Base-by-base conservation (phyloP, 2,797 vertebrate species). In the Jordanella pulchra region DNA sequence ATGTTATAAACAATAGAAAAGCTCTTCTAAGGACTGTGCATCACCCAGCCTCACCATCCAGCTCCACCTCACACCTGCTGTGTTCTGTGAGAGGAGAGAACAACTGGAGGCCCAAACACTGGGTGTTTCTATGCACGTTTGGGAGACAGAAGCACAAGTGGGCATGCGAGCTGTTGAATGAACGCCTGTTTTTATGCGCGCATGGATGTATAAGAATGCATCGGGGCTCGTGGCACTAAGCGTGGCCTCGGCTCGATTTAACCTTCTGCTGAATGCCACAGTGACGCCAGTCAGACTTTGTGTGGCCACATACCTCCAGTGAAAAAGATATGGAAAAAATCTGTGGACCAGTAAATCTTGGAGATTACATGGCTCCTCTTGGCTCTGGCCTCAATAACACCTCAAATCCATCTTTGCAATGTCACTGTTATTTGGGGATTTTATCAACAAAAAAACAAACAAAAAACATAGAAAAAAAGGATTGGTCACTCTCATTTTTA, bases 241-340 rank as follows among this genome's bases (percentile, higher is more conserved):
- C 92, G 86, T 53, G 82, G 84, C 84, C 86, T 82, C 82, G 12
- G 80, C 91, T 92, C 80, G 60, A 91, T 93, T 93, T 93, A 94
- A 93, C 92, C 86, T 88, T 85, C 87, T 74, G 47, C 76, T 78
- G 85, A 91, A 93, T 93, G 92, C 92, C 93, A 83, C 82, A 17
- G 81, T 83, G 95, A 94, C 94, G 93, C 94, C 95, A 93, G 87
- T 30, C 84, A 74, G 91, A 93, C 91, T 95, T 94, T 94, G 89
- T 83, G 86, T 85, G 85, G 90, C 86, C 86, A 35, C 92, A 93
- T 95, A 88, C 91, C 91, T 92, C 84, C 86, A 76, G 78, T 69
- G 79, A 82, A 83, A 87, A 87, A 93, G 93, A 93, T 89, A 93
- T 92, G 93, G 94, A 94, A 94, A 94, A 93, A 92, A 94, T 94